These are phyloP conservation scores for Xiphorhynchus elegans DNA, from an alignment of 2,113 vertebrate species.

Conservation along the genomic window DNA sequence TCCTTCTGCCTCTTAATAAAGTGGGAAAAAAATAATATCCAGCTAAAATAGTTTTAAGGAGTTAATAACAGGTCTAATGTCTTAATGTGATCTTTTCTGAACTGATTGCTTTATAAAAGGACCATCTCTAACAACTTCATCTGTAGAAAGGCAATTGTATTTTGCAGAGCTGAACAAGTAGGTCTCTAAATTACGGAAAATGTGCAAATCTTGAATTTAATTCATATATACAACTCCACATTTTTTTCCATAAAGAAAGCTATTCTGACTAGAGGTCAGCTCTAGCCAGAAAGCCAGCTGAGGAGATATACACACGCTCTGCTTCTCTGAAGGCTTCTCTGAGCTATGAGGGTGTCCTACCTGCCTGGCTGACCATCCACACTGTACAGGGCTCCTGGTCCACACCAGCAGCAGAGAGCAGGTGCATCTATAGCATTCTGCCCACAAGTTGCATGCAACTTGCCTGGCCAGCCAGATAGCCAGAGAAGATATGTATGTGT, in stretches of 20 bases:
- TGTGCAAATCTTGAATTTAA: neutral
- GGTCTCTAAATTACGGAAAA: neutral
- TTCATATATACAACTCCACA: neutral
- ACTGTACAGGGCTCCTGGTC: neutral
- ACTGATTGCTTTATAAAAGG: neutral
- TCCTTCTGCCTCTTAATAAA: neutral
- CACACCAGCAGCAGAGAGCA: neutral
- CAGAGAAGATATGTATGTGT: fast-evolving
- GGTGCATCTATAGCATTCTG: neutral
- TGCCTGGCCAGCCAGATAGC: neutral
- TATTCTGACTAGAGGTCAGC: neutral
- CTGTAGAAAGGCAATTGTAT: neutral
- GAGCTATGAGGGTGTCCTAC: neutral
- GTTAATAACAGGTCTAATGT: neutral
- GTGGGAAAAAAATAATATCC: neutral
- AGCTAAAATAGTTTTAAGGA: neutral
- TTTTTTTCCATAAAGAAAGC: neutral
- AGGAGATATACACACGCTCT: fast-evolving
- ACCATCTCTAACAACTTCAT: neutral
- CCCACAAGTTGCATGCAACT: fast-evolving
- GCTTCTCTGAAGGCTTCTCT: neutral
- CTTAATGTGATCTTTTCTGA: neutral
- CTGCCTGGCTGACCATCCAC: neutral
- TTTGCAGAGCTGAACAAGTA: neutral
- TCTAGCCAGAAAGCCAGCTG: neutral